Percentiles rank a stretch among this genome's conserved stretches.
Conservation (phyloP, 2,888 invertebrate genomes). For the Nemotelus pantherinus region DNA sequence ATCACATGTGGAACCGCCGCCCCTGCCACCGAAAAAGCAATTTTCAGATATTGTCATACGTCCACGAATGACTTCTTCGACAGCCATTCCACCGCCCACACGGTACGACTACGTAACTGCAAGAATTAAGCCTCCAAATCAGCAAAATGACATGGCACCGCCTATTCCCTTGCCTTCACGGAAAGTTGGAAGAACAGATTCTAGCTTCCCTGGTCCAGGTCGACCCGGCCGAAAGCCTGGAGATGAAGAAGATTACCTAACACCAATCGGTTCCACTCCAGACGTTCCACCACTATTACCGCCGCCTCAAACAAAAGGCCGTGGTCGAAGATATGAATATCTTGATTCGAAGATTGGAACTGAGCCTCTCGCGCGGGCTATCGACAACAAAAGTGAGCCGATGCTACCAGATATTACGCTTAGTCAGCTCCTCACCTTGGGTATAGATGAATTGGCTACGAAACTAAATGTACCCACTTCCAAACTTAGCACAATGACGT, state of each 20-base stretch:
- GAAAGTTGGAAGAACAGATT: slow-evolving; percentile 66
- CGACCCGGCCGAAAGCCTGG: slow-evolving; percentile 68
- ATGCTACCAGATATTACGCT: slow-evolving; percentile 76
- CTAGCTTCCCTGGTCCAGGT: slow-evolving; percentile 65
- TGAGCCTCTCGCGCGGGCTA: slow-evolving; percentile 27
- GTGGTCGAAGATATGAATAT: slow-evolving; percentile 55
- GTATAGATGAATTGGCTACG: slow-evolving; percentile 80
- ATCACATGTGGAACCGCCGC: slow-evolving; percentile 74
- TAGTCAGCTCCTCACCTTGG: slow-evolving; percentile 82
- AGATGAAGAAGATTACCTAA: slow-evolving; percentile 75
- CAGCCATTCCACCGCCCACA: slow-evolving; percentile 52
- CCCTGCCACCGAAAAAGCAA: slow-evolving; percentile 77
- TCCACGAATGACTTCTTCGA: slow-evolving; percentile 57
- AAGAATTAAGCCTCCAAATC: slow-evolving; percentile 45
- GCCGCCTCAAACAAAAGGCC: slow-evolving; percentile 65
- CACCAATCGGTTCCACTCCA: slow-evolving; percentile 66
- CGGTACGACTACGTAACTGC: slow-evolving; percentile 61
- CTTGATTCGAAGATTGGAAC: slow-evolving; percentile 60
- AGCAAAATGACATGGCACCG: slow-evolving; percentile 61
- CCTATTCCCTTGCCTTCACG: slow-evolving; percentile 72
- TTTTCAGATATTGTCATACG: slow-evolving; percentile 69
- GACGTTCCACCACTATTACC: slow-evolving; percentile 65
- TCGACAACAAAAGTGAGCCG: slow-evolving; percentile 52
- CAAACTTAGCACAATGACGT: slow-evolving; percentile 84
- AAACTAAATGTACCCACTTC: slow-evolving; percentile 80